Base-by-base conservation (phyloP, 2,113 vertebrate genomes). In the Strix uralensis region DNA sequence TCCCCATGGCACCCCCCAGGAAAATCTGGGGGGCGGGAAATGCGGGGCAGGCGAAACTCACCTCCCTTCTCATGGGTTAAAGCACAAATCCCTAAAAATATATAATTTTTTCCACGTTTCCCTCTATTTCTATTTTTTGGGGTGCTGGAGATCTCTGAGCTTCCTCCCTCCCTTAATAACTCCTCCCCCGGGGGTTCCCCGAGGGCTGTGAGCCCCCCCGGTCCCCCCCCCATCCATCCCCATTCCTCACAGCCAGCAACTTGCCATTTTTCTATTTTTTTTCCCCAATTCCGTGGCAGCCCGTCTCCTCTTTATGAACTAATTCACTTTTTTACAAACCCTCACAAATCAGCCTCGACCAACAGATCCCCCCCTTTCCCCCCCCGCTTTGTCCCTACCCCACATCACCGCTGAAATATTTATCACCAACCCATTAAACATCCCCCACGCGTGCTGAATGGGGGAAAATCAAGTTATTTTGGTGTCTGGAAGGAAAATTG, bases 51-150 rank as follows among this genome's bases (percentile, higher is more conserved):
- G 8, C 7, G 2, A 32, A 34, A 14, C 11, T 63, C n/a, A 7
- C n/a, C 26, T 19, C 51, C 8, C 20, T 34, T 22, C 67, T 11
- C 42, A 13, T 2, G 9, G 18, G 9, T 7, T 34, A 21, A 6
- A 7, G 15, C 30, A 14, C 15, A 18, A 20, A 36, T n/a, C 74
- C 13, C 36, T 15, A 10, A 10, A 47, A 49, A 57, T 11, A 5
- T 3, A 10, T 2, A 1, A 27, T 46, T 38, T 10, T 3, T 3
- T 3, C 14, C 38, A 13, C 2, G 30, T 73, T 30, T n/a, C 3
- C 13, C 19, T 27, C 42, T 11, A 3, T n/a, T 32, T 65, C 42
- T 61, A 21, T 32, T 27, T 58, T 25, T 34, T 9, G 11, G 18
- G 47, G 34, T 13, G 13, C 13, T 44, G 73, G 7, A 23, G 44